Evolutionary conservation across 2,113 vertebrate species (phyloP), one percentile per base, ranked within the genome.

Genomic region (Pterocles gutturalis): DNA sequence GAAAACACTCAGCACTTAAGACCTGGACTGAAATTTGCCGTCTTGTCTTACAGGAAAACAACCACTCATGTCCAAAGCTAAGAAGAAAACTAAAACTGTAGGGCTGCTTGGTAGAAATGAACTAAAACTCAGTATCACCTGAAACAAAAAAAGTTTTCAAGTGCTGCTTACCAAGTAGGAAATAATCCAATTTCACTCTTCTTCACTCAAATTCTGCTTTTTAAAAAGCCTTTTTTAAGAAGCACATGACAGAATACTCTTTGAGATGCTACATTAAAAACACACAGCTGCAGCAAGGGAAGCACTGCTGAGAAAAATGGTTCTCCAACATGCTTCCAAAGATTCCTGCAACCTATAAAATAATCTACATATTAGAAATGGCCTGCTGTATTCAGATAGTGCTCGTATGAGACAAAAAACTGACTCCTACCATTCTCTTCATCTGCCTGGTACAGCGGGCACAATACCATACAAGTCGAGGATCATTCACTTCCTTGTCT

Each of bases 401-500:
- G 33, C 81, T 96, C 81, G 93, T 67, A 81, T 0, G 2, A 91
- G 60, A 97, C 48, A 93, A 94, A 93, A 94, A 93, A 7, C 5
- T 34, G 57, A 80, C 46, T 96, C 99, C 96, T 97, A 99, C 99
- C 99, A 99, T 99, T 90, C 98, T 99, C 93, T 99, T 99, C 99
- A 99, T 99, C 95, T 99, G 99, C 76, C 99, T 98, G 93, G 99
- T 99, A 95, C 99, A 99, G 77, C 99, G 99, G 58, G 99, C 99
- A 84, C 99, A 99, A 67, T 99, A 99, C 99, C 99, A 99, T 34
- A 99, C 99, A 10, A 99, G 98, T 28, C 99, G 99, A 36, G 99
- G 99, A 97, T 99, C 99, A 41, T 99, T 99, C 41, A 99, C 99
- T 88, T 99, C 99, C 97, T 99, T 99, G 98, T 99, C 99, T 31